These are phyloP conservation scores for Melanotaenia parkinsoni DNA, from an alignment of 2,797 vertebrate species.

Conservation along the genomic window DNA sequence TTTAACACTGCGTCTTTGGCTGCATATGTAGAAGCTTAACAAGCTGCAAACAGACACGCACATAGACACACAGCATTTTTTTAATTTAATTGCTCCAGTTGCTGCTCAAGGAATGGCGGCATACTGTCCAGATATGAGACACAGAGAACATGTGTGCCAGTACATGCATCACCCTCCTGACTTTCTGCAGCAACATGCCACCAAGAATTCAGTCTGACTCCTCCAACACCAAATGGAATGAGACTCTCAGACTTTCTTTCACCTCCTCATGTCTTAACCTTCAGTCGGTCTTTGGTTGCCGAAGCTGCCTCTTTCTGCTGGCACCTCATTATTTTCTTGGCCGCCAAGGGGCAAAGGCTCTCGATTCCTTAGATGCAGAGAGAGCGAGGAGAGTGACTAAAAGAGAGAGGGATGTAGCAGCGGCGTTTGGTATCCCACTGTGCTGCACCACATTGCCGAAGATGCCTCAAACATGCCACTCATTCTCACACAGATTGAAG, in stretches of 20 bases:
- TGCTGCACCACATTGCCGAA: constrained; percentile 30
- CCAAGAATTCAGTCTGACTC: constrained; percentile 12
- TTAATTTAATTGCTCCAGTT: constrained; percentile 58
- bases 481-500: constrained; percentile 39
- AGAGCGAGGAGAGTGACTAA: constrained; percentile 24
- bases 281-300: constrained; percentile 25
- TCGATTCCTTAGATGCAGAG: constrained; percentile 48
- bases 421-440: constrained; percentile 48
- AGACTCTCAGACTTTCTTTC: constrained; percentile 37
- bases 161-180: background rate
- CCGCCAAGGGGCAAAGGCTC: constrained; percentile 54
- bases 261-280: constrained; percentile 5
- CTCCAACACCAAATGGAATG: constrained; percentile 17
- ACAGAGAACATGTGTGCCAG: background rate
- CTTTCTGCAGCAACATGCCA: background rate
- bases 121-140: constrained; percentile 13
- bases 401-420: constrained; percentile 10
- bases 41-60: constrained; percentile 37
- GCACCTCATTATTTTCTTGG: constrained; percentile 66
- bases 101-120: constrained; percentile 16
- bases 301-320: constrained; percentile 32
- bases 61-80: constrained; percentile 21
- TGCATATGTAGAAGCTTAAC: constrained; percentile 52
- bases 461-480: constrained; percentile 57
- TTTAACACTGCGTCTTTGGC: constrained; percentile 20